Evolutionary conservation across 2,113 vertebrate genomes (phyloP).

Genomic region (Apteryx mantelli): DNA sequence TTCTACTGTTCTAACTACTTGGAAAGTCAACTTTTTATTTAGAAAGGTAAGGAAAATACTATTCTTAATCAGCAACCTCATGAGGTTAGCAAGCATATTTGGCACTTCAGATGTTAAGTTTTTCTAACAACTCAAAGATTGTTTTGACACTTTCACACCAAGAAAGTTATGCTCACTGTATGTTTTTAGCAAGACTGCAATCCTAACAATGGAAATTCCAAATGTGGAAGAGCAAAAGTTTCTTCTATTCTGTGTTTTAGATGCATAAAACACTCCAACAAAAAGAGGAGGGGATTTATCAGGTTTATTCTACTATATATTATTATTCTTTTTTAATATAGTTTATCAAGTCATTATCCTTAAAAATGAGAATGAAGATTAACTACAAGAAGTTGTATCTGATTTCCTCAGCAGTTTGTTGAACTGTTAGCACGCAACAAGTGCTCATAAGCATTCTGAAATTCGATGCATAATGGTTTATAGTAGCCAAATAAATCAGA

Average conservation of each 20-base stretch:
- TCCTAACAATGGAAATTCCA: not conserved
- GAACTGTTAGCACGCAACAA: not conserved
- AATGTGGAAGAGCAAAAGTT: not conserved
- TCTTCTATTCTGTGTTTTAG: not conserved
- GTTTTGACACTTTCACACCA: not conserved
- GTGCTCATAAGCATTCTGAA: not conserved
- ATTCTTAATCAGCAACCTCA: not conserved
- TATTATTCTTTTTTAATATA: not conserved
- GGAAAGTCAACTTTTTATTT: not conserved
- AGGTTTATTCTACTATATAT: not conserved
- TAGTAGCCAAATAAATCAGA: not conserved
- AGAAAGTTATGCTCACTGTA: not conserved
- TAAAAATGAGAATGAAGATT: not conserved
- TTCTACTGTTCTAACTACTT: not conserved
- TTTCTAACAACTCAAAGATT: not conserved
- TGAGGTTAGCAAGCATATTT: not conserved
- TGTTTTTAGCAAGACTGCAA: not conserved
- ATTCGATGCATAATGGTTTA: not conserved
- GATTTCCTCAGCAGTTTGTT: not conserved
- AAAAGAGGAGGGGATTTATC: not conserved
- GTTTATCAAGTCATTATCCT: not conserved
- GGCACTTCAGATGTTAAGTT: not conserved
- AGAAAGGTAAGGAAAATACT: not conserved
- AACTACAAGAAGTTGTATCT: not conserved
- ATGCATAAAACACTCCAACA: not conserved